Evolutionary conservation across 1,140 invertebrate species (phyloP), one percentile per base, ranked within the genome.

Genomic region (Lordiphosa stackelbergi): DNA sequence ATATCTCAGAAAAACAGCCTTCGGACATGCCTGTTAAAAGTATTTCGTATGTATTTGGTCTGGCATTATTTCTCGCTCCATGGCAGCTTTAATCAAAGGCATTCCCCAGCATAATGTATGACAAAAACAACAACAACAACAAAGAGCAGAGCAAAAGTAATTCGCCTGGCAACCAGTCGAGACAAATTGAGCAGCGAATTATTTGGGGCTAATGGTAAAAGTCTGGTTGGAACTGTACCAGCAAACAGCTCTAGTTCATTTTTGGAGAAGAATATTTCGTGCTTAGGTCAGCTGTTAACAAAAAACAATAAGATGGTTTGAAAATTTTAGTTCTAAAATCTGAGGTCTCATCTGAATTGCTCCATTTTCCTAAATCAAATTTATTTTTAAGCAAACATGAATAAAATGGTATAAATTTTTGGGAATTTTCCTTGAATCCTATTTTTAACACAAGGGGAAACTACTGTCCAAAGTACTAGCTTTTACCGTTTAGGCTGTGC

Each of bases 61-160:
- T 69, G 37, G 49, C 66, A 69, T 69, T 69, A 69, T 69, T 51
- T 66, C 43, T 59, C 28, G 10, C 28, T 16, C 48, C 49, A n/a
- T 57, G 51, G 51, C 62, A 59, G 64, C 45, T 42, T 52, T 69
- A 66, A 61, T 69, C 66, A 69, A 69, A 69, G 65, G 51, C 51
- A 69, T 69, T 69, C 66, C 66, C 28, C 9, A 11, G 57, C 28
- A 34, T 38, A 19, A 51, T 37, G 19, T 34, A 38, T 38, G 48
- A 24, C 34, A 52, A 40, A 16, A 40, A 12, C n/a, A 52, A 40
- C 35, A 40, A 12, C n/a, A 40, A 9, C 48, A 51, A 28, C 19
- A 19, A 19, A 19, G 19, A 19, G 19, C 19, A 19, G 19, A 34
- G 37, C 0, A 16, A 41, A 37, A 10, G 46, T 35, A 34, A 48